phyloP scores from a whole-genome alignment of 2,888 invertebrate genomes.

The Margaritifera margaritifera region DNA sequence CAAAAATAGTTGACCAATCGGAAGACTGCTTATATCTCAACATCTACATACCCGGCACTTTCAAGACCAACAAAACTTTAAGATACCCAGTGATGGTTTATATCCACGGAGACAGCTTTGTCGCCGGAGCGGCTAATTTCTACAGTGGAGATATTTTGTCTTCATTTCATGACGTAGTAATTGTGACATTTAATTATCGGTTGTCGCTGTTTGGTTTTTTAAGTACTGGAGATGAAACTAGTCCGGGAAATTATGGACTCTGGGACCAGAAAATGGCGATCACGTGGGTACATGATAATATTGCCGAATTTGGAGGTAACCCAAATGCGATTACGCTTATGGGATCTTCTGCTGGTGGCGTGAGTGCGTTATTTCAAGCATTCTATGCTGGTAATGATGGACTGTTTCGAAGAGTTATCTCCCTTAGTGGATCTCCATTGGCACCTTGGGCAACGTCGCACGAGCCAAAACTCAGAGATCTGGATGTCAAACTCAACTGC shows the following conservation, averaged over 20 bases:
- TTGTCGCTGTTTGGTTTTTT: slow-evolving; percentile 34
- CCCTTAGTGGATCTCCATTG: slow-evolving; percentile 25
- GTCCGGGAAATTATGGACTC: slow-evolving; percentile 30
- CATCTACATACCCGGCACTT: slow-evolving; percentile 31
- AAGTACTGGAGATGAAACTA: slow-evolving; percentile 18
- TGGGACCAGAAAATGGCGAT: slow-evolving; percentile 41
- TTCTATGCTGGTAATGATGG: slow-evolving; percentile 34
- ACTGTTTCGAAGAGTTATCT: slow-evolving; percentile 30
- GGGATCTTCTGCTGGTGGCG: slow-evolving; percentile 30
- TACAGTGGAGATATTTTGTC: slow-evolving; percentile 27
- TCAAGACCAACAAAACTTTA: slow-evolving; percentile 26
- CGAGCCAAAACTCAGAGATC: slow-evolving; percentile 12
- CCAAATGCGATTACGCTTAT: slow-evolving; percentile 25
- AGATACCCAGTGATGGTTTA: slow-evolving; percentile 33
- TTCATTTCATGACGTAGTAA: slow-evolving; percentile 18
- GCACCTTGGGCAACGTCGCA: slow-evolving; percentile 30
- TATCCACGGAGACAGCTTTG: slow-evolving; percentile 34
- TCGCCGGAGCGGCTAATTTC: slow-evolving; percentile 20
- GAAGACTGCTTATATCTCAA: slow-evolving; percentile 35
- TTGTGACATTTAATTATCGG: slow-evolving; percentile 36
- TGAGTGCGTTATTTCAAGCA: slow-evolving; percentile 26
- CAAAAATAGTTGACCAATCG: slow-evolving; percentile 4
- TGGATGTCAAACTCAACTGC: slow-evolving; percentile 22
- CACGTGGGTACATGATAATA: slow-evolving; percentile 32
- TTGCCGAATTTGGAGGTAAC: slow-evolving; percentile 34